Evolutionary conservation across 2,113 vertebrate genomes (phyloP), one percentile per base, ranked within the genome.

Genomic region (Petromus typicus): DNA sequence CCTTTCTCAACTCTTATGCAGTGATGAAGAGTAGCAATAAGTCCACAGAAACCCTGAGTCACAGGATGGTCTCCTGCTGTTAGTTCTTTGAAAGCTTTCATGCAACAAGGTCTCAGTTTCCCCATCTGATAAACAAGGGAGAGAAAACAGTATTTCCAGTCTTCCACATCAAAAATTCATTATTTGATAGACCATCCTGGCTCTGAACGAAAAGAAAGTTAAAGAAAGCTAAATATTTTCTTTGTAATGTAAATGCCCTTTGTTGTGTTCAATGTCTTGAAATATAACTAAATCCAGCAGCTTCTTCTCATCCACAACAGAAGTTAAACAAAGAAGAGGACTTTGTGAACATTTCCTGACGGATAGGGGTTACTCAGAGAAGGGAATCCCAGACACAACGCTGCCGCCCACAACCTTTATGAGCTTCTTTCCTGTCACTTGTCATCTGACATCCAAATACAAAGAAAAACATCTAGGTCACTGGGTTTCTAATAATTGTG

Each of bases 381-480:
- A 83, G 5, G 23, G 18, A 30, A 76, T 11, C 9, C 10, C 7
- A n/a, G 17, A 2, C 7, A n/a, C 10, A 66, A 8, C 11, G 37
- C 4, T 43, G 56, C 18, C 37, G 37, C 34, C 18, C 20, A 43
- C 27, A 18, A 66, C 34, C 37, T 80, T 63, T 30, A 75, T 82
- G 78, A 89, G 34, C 17, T 45, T 54, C 25, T 75, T 66, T 45
- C 48, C 22, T 61, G 1, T 30, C 10, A 67, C n/a, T 82, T 91
- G 67, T 59, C 30, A 48, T 59, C 48, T 91, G 79, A 71, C 20
- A 75, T 88, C 88, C 88, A 86, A 85, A 82, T 92, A 51, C 32
- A 82, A 83, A 9, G 7, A 80, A 48, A 61, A 34, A 2, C 45
- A 67, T 75, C 61, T 71, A 56, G 3, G 32, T 92, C 57, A 51